Evolutionary conservation across 2,888 invertebrate species (phyloP).

Genomic region (Melitaea athalia): DNA sequence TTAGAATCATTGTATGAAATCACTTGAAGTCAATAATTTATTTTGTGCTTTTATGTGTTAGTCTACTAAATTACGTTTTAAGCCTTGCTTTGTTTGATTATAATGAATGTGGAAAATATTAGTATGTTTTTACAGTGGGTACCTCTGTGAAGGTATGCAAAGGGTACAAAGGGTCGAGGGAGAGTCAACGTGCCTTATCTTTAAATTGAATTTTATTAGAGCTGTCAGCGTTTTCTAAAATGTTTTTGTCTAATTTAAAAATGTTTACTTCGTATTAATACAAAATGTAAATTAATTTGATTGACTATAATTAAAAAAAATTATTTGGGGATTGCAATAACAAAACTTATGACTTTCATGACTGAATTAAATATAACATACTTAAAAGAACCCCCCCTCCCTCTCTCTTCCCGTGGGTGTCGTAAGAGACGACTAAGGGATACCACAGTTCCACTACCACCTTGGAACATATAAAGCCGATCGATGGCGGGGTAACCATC

Average conservation of each 20-base stretch:
- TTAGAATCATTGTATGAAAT: neutral
- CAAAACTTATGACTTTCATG: neutral
- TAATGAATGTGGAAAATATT: slow-evolving; percentile 23
- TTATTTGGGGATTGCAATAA: neutral
- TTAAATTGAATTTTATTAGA: slow-evolving; percentile 37
- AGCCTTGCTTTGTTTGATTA: slow-evolving; percentile 1
- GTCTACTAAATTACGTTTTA: neutral
- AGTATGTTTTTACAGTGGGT: slow-evolving; percentile 35
- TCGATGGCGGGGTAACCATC: no score
- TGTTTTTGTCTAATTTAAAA: slow-evolving; percentile 23
- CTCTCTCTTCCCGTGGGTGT: no score
- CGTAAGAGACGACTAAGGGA: no score
- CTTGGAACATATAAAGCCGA: no score
- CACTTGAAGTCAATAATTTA: neutral
- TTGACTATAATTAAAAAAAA: neutral
- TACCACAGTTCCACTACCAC: no score
- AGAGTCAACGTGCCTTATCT: slow-evolving; percentile 71
- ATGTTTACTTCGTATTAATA: neutral
- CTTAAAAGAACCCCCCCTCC: no score
- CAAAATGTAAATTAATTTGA: neutral
- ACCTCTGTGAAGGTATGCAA: slow-evolving; percentile 28
- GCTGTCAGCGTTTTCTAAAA: slow-evolving; percentile 32
- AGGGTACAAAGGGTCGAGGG: slow-evolving; percentile 43
- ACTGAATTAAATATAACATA: no score
- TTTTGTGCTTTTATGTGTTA: no score